A percentile compares a stretch with the other conserved stretches of the same genome.
Evolutionary conservation across 2,888 invertebrate species (phyloP).

Genomic region (Dynastes maya): DNA sequence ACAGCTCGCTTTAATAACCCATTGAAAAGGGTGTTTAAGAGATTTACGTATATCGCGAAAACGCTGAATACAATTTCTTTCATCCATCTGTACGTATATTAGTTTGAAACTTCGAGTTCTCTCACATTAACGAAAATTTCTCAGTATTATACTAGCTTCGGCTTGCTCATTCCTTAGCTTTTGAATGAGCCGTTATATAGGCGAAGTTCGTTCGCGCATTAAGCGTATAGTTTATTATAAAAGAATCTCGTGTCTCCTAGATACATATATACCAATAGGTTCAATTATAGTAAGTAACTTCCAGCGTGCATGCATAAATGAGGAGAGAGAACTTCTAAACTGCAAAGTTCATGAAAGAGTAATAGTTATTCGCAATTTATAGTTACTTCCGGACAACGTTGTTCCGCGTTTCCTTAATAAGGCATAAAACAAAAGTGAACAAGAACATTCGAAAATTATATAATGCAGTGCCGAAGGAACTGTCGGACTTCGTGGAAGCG

Average conservation of each 20-base stretch:
- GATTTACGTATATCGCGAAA: conserved; percentile 25
- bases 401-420: conserved; percentile 1
- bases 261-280: conserved; percentile 4
- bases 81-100: neutral
- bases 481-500: no score
- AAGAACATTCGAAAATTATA: conserved; percentile 1
- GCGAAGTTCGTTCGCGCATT: conserved; percentile 30
- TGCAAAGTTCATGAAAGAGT: neutral
- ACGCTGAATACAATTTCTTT: conserved; percentile 15
- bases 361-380: conserved; percentile 33
- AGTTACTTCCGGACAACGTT: neutral
- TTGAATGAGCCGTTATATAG: neutral
- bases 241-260: neutral
- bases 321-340: neutral
- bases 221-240: conserved; percentile 33
- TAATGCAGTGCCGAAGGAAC: neutral
- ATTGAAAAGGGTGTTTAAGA: conserved; percentile 11
- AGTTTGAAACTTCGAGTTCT: conserved; percentile 2
- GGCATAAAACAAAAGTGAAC: conserved; percentile 3
- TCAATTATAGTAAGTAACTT: conserved; percentile 35
- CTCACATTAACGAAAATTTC: conserved; percentile 18
- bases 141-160: conserved; percentile 13
- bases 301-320: conserved; percentile 5
- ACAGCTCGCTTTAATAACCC: conserved; percentile 17
- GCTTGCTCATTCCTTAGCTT: conserved; percentile 1